Base-by-base conservation (phyloP, 2,888 invertebrate genomes). In the Sylvicola cinctus region DNA sequence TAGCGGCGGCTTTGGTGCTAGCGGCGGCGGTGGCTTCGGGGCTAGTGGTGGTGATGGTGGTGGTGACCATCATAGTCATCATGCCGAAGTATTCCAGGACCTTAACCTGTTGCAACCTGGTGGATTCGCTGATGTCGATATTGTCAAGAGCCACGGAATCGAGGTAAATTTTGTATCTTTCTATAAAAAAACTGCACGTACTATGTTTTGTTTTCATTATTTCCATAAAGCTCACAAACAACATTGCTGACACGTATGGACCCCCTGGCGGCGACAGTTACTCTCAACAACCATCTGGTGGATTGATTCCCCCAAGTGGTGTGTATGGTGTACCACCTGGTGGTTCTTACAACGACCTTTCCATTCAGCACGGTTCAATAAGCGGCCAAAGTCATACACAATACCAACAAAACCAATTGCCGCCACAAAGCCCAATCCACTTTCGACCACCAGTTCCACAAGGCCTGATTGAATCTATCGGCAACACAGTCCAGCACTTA, bases 361-460 rank as follows among this genome's bases (percentile, higher is more conserved):
- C 49, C 25, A 45, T 52, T 5, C 47, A 49, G 34, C 50, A 54
- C 27, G 55, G 51, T 13, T 41, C 47, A 11, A 45, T 49, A 2
- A 47, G 47, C 3, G 52, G 49, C 3, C 52, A 52, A 40, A 41
- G 46, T 1, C 49, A 46, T 27, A 46, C 46, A 2, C 46, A 49
- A 40, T 42, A 49, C 12, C 12, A 7, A 13, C 31, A 26, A 7
- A 12, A 23, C 13, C 42, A 42, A 17, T 43, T 43, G n/a, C 44
- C 47, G 1, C 52, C 50, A 1, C 62, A 61, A 46, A 63, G 63
- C 23, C 80, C 81, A 0, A 65, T 79, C 4, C 66, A 73, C 41
- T 79, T 77, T 51, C 64, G 77, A 31, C 74, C 77, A n/a, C 68
- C 75, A 0, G 74, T 81, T 0, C 78, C 79, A 1, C 62, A 66